Evolutionary conservation across 1,140 invertebrate genomes (phyloP), one percentile per base, ranked within the genome.

Genomic region (Lepidostoma basale): DNA sequence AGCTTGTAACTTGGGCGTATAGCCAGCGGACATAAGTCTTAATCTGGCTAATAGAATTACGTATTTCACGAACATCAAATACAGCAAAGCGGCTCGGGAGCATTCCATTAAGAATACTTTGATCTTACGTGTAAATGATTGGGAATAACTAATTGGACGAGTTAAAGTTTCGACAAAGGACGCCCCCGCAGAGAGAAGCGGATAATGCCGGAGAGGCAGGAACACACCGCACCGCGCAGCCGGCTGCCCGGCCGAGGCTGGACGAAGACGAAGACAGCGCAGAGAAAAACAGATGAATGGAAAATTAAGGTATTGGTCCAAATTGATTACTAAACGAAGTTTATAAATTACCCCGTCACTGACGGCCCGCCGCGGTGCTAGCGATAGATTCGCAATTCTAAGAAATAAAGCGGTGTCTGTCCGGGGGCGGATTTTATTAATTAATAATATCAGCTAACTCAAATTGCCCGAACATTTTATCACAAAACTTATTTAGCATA

Each of bases 271-370:
- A 62, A 62, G 66, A 23, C 44, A 62, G 52, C 36, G 58, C 30
- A 52, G 52, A 42, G 28, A 58, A 68, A 71, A 68, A 72, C 45
- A 59, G 64, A 72, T 42, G 52, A 49, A 64, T 23, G 60, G 28
- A 54, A 68, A 58, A 33, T 12, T 1, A 47, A 45, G 54, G 64
- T 68, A 71, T 75, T 67, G 63, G 54, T 74, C 75, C 58, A 69
- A 69, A 69, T 69, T 69, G 67, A 69, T 69, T 67, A 52, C 64
- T 67, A 69, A 69, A 69, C 49, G 67, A 69, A 69, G 67, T 69
- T 69, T 63, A 69, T 69, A 63, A 69, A 69, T 69, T 63, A 69
- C 62, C 54, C 44, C 30, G 42, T 36, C 49, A 49, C 49, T 56
- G n/a, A n/a, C n/a, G n/a, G n/a, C 45, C 36, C 25, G 42, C 30